A percentile compares a stretch with the other conserved stretches of the same genome.
phyloP scores from a whole-genome alignment of 2,797 vertebrate genomes.

The Parauchenoglanis ngamensis region DNA sequence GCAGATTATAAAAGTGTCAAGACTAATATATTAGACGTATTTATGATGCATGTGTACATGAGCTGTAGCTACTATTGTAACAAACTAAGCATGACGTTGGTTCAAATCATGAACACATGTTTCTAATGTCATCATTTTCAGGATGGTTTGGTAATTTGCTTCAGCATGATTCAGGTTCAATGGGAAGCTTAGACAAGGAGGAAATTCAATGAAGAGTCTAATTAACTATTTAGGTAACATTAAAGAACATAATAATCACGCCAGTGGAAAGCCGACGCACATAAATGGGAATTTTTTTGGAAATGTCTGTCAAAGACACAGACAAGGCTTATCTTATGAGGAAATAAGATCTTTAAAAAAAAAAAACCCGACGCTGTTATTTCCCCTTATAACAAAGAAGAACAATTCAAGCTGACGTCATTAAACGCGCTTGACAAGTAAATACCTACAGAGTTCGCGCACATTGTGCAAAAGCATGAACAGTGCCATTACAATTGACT shows the following conservation, averaged over 20 bases:
- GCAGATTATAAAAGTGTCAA: background rate
- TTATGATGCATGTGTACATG: background rate
- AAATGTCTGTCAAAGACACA: background rate
- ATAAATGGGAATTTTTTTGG: background rate
- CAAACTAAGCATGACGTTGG: background rate
- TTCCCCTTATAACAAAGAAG: slow-evolving; percentile 11
- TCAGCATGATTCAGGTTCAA: background rate
- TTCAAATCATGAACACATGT: background rate
- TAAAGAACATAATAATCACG: background rate
- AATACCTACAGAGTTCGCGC: background rate
- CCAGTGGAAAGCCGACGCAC: background rate
- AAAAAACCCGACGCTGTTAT: background rate
- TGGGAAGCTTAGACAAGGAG: background rate
- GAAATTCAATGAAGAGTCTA: background rate
- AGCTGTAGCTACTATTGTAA: background rate
- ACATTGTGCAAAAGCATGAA: background rate
- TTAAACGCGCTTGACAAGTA: background rate
- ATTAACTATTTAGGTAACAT: background rate
- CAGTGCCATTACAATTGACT: background rate
- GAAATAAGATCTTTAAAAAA: background rate
- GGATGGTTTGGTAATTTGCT: background rate
- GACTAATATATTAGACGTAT: background rate
- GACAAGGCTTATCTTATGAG: background rate
- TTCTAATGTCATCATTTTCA: background rate
- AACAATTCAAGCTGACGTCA: background rate